Evolutionary conservation across 2,888 invertebrate genomes (phyloP), one percentile per base, ranked within the genome.

Genomic region (Laothoe populi): DNA sequence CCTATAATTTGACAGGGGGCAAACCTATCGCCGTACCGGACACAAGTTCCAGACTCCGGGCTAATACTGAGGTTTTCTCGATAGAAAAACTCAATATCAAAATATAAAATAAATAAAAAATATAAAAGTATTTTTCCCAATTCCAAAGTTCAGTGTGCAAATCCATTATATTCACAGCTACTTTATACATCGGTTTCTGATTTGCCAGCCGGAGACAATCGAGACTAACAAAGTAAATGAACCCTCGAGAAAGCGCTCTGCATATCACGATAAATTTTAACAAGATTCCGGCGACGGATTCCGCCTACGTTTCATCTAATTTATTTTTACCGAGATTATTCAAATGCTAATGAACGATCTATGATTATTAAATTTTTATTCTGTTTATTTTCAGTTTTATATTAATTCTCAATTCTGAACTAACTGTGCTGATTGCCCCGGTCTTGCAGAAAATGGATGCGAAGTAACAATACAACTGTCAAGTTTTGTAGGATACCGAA

Each of bases 181-280:
- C 21, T 48, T 49, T 59, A 48, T 31, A 16, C 59, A 63, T 49
- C 26, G 53, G 53, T 53, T 23, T 59, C 35, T 59, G 44, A 63
- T 59, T 63, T 53, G 44, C 35, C 40, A 57, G 49, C 38, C 38
- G 49, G 35, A 44, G 59, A 63, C 53, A 53, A 63, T 63, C 31
- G 53, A 35, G 57, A 10, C 23, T 61, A 63, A 58, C 49, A 59
- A 44, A 61, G 57, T 61, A 61, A 61, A 42, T 61, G 61, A 53
- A 42, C 26, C 49, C 24, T 31, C n/a, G 4, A n/a, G 13, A 19
- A 57, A 48, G 7, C 26, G 40, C 5, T 35, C 8, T 42, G 23
- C 49, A 35, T 45, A 40, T 44, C 40, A 62, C 19, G 42, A 40
- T 62, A 53, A 57, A 61, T 45, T 59, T 58, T 58, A 49, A 49